phyloP scores from a whole-genome alignment of 2,113 vertebrate species.

The Amblyopsis rosae region DNA sequence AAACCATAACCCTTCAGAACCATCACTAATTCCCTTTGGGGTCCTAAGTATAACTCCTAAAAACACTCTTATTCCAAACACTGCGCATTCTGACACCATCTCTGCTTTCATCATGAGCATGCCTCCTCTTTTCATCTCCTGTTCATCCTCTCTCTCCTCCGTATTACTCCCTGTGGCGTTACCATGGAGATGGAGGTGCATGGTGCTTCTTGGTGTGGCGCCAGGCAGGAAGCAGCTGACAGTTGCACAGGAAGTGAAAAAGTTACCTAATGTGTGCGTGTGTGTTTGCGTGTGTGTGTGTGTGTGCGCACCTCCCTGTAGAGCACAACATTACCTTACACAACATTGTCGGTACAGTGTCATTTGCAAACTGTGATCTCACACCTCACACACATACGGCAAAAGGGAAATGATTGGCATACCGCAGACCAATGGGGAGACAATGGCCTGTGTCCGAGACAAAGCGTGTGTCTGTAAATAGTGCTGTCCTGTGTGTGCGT shows the following conservation, averaged over 20 bases:
- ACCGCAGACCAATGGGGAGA: conserved; percentile 35
- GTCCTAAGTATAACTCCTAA: no score
- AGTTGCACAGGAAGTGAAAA: conserved; percentile 77
- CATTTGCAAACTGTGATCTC: conserved; percentile 3
- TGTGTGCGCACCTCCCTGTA: conserved; percentile 1
- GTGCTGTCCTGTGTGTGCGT: conserved; percentile 37
- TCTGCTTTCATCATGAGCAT: conserved; percentile 22
- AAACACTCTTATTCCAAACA: no score
- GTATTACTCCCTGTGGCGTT: conserved; percentile 12
- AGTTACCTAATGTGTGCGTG: conserved; percentile 5
- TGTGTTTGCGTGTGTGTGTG: conserved; percentile 12
- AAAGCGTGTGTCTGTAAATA: conserved; percentile 66
- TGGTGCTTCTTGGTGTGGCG: conserved; percentile 77
- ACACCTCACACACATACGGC: conserved; percentile 19
- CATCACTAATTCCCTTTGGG: no score
- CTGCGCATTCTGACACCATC: no score
- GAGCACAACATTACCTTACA: no score
- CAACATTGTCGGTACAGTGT: neutral
- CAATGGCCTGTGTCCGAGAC: conserved; percentile 51
- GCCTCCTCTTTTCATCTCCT: conserved; percentile 27
- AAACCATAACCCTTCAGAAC: no score
- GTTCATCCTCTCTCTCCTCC: conserved; percentile 17
- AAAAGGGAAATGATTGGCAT: conserved; percentile 57
- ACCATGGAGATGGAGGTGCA: conserved; percentile 16
- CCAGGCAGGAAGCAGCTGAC: conserved; percentile 81